Evolutionary conservation across 2,888 invertebrate genomes (phyloP), one percentile per base, ranked within the genome.

Genomic region (Yponomeuta malinellus): DNA sequence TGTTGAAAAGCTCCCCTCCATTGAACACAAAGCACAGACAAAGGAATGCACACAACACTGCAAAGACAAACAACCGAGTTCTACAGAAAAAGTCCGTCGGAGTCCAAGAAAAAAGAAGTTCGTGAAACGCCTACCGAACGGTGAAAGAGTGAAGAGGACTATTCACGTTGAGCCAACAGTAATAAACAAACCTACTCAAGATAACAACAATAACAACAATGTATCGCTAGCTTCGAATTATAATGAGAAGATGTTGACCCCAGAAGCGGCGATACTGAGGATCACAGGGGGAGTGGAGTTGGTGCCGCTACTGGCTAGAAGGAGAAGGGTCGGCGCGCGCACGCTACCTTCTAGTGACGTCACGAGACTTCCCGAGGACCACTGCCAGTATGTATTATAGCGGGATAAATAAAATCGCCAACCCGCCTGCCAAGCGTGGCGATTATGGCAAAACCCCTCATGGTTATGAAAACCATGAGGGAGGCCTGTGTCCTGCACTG

Each of bases 241-340:
- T 29, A 83, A 84, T 68, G 86, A 86, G 73, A 71, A 71, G 48
- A 87, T 89, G 70, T 76, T 76, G 23, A 92, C 92, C 4, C 90
- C 92, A 29, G 92, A 92, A 73, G 81, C 82, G 12, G 78, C 83
- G 29, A 88, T 92, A 71, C 75, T 91, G 31, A 82, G 86, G 73
- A 79, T 93, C 73, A 95, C 94, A 1, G 95, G 95, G 31, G 96
- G 96, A 33, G 93, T 96, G 70, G 96, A 96, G 85, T 89, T 97
- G 79, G 96, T 96, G 71, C 95, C 96, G 2, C 87, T 97, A 70
- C 85, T 97, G 74, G 95, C 96, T 33, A 93, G 95, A 74, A 93
- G 95, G 76, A 90, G 95, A 72, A 84, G 89, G 6, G 83, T 89
- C 5, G 92, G 91, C n/a, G 89, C 92, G 2, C 85, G 92, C 69